phyloP scores from a whole-genome alignment of 2,888 invertebrate genomes.

The Andrena trimmerana region DNA sequence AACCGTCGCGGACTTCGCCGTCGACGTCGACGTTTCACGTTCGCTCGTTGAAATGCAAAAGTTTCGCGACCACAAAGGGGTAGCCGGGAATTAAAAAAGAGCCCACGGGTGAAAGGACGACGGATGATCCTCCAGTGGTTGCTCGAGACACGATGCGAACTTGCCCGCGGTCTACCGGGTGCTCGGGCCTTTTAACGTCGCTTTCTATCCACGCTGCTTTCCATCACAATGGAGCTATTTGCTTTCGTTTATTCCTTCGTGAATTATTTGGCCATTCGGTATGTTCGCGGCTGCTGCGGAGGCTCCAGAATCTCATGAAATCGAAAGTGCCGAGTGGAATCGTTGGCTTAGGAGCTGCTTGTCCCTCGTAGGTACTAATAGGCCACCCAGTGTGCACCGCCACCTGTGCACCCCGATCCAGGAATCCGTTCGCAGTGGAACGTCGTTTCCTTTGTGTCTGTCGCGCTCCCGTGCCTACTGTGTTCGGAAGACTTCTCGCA shows the following conservation, averaged over 20 bases:
- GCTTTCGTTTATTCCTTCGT: not conserved
- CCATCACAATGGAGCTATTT: constrained; percentile 45
- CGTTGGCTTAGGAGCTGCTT: too few relatives aligned
- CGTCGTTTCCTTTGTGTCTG: constrained; percentile 47
- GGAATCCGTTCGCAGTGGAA: constrained; percentile 58
- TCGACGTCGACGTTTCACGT: not conserved
- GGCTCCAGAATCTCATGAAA: too few relatives aligned
- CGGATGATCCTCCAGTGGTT: constrained; percentile 68
- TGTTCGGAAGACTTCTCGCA: constrained; percentile 49
- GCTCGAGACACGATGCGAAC: constrained; percentile 45
- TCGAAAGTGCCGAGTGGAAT: too few relatives aligned
- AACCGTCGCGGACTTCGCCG: constrained; percentile 13
- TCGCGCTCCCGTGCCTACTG: constrained; percentile 40
- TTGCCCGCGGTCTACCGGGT: constrained; percentile 33
- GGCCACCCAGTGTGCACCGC: constrained; percentile 38
- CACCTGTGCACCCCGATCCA: constrained; percentile 50
- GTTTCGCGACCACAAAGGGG: constrained; percentile 78
- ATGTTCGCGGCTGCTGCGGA: too few relatives aligned
- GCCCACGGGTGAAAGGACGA: constrained; percentile 61
- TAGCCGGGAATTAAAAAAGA: constrained; percentile 67
- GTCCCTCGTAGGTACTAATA: not conserved
- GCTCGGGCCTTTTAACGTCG: constrained; percentile 29
- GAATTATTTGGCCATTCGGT: not conserved
- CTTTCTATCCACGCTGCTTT: constrained; percentile 28
- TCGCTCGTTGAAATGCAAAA: constrained; percentile 71